Base-by-base conservation (phyloP, 23 tunicate genomes). In the Botrylloides violaceus region DNA sequence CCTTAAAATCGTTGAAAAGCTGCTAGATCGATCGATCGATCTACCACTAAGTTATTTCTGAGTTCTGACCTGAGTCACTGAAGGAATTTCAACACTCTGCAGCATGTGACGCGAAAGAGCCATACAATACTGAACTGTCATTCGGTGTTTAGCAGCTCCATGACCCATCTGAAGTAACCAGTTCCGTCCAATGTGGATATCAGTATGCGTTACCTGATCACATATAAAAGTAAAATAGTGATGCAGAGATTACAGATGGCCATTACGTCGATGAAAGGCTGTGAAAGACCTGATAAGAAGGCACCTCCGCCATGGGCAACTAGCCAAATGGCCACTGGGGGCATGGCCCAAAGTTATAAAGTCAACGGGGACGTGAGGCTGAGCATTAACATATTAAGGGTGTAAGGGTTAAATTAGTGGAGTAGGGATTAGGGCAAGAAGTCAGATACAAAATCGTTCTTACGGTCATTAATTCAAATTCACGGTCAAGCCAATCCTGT, bases 61-160 rank as follows among this genome's bases (percentile, higher is more conserved):
- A n/a, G n/a, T n/a, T n/a, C n/a, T n/a, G n/a, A 84, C 92, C 84
- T 85, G 94, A 5, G 94, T 85, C 12, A 85, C 94, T 3, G 78
- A 75, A 3, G 73, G 84, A 25, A 88, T 88, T 73, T 88, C 96
- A 9, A 88, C 88, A 72, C 88, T 81, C 73, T 88, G 96, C 64
- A 88, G 71, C 88, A 88, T 88, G 49, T 88, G 96, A 19, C 96
- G 75, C 34, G 96, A 72, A 0, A 81, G 53, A 1, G 81, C 88
- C 96, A 81, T 81, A 61, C 96, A 88, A 49, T 88, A 88, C 35
- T 81, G 88, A 22, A 88, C 82, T 35, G 83, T 82, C 71, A 88
- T 43, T 59, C 80, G 83, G 66, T 59, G 75, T 6, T 66, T 68
- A 20, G 70, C 78, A 2, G 96, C 96, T 4, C 74, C 96, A 4